Evolutionary conservation across 2,888 invertebrate genomes (phyloP).

Genomic region (Venustoraphidia nigricollis): DNA sequence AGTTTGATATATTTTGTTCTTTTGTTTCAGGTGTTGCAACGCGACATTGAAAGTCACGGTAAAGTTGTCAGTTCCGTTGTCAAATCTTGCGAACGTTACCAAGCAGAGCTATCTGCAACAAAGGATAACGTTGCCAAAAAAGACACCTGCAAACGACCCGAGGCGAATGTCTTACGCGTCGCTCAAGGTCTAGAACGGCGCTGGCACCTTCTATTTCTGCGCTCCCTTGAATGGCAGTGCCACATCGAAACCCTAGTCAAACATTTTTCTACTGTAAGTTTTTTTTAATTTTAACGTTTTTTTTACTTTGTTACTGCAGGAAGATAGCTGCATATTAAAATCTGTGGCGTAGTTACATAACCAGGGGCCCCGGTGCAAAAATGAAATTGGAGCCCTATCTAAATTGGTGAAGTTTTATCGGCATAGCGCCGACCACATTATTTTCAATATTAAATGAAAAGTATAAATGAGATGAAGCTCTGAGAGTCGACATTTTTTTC

Average conservation of each 20-base stretch:
- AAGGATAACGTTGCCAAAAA: constrained; percentile 19
- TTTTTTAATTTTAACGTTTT: neutral
- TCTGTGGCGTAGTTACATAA: too few relatives aligned
- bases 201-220: constrained; percentile 79
- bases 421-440: too few relatives aligned
- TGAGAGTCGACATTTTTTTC: too few relatives aligned
- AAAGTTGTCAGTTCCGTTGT: constrained; percentile 67
- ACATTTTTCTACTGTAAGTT: constrained; percentile 45
- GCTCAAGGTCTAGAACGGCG: constrained; percentile 66
- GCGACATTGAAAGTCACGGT: constrained; percentile 83
- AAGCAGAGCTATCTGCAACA: constrained; percentile 23
- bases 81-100: constrained; percentile 54
- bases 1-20: constrained; percentile 13
- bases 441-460: too few relatives aligned
- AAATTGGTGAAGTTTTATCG: too few relatives aligned
- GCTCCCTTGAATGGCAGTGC: constrained; percentile 85
- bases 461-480: too few relatives aligned
- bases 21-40: constrained; percentile 67
- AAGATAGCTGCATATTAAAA: too few relatives aligned
- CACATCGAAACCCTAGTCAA: constrained; percentile 69
- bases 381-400: too few relatives aligned
- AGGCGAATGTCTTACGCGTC: constrained; percentile 24
- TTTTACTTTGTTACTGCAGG: too few relatives aligned
- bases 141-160: constrained; percentile 14
- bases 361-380: too few relatives aligned